Evolutionary conservation across 2,888 invertebrate genomes (phyloP), one percentile per base, ranked within the genome.

Genomic region (Pyrochroa serraticornis): DNA sequence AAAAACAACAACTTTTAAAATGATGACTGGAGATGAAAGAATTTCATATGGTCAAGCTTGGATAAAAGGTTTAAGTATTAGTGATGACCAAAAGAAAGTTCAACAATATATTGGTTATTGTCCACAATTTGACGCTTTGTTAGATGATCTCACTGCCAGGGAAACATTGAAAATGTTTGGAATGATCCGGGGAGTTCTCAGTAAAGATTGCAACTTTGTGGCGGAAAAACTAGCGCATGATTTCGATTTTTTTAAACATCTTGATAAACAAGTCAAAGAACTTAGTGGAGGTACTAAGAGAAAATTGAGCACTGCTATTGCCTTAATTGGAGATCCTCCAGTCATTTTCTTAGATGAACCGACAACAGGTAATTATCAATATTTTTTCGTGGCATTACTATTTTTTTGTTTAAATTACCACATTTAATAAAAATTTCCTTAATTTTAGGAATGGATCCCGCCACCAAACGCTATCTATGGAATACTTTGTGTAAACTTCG

Each of bases 1-100:
- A 0, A 93, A 92, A 77, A 92, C 91, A 0, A 87, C 88, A 0
- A 93, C 93, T 0, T 95, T 95, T 75, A 90, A 90, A 78, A 91
- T 92, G 88, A 78, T 93, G 67, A 93, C 92, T 46, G 93, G 93
- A 0, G 92, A 92, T 71, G 88, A 88, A 71, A 75, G 78, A 0
- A 83, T 90, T 5, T 84, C 87, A 0, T 82, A 80, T 46, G 91
- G 91, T 0, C 82, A 86, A 38, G 89, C 87, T 0, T 88, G 80
- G 74, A 82, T 91, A 7, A 53, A 63, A 9, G 67, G 69, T 7
- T 48, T 62, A 8, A 69, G 60, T 33, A 50, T 71, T 3, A 64
- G 80, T 53, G 77, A 63, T 1, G 73, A 85, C 33, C 82, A 85
- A 70, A 83, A 82, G 51, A 73, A 75, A 46, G 83, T 86, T 0